Conservation (phyloP, 1,140 invertebrate genomes). For the Nephila pilipes region DNA sequence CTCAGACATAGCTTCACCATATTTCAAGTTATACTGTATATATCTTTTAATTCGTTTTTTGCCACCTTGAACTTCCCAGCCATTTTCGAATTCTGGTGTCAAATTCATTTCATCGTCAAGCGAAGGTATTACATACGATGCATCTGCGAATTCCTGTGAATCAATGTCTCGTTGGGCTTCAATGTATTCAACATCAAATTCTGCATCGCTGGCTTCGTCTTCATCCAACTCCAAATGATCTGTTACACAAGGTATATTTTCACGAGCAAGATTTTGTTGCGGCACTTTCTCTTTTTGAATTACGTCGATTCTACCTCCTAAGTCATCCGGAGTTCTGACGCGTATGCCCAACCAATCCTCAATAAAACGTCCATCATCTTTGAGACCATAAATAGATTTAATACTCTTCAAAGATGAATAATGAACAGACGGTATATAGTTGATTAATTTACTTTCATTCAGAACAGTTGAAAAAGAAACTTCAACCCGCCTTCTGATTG, state of each 20-base stretch:
- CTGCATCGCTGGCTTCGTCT: slow-evolving; percentile 30
- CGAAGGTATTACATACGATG: background rate
- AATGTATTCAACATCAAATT: slow-evolving; percentile 66
- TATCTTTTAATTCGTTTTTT: slow-evolving; percentile 27
- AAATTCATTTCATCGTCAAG: background rate
- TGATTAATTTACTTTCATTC: background rate
- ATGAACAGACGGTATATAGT: background rate
- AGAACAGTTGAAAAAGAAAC: background rate
- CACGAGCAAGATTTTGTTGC: background rate
- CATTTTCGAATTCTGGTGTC: background rate
- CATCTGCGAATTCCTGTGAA: slow-evolving; percentile 47
- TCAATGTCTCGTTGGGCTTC: slow-evolving; percentile 50
- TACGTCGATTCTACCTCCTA: background rate
- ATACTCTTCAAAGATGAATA: slow-evolving; percentile 5
- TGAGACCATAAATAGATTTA: background rate
- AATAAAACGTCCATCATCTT: slow-evolving; percentile 30
- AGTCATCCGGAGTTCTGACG: background rate
- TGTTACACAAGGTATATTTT: background rate
- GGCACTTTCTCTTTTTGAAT: background rate
- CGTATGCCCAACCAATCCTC: slow-evolving; percentile 47
- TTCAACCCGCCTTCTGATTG: background rate
- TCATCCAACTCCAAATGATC: background rate
- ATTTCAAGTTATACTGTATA: slow-evolving; percentile 27
- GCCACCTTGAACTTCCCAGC: slow-evolving; percentile 54
- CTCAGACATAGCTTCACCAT: background rate